phyloP scores from a whole-genome alignment of 2,888 invertebrate species.

The Pandemis heparana region DNA sequence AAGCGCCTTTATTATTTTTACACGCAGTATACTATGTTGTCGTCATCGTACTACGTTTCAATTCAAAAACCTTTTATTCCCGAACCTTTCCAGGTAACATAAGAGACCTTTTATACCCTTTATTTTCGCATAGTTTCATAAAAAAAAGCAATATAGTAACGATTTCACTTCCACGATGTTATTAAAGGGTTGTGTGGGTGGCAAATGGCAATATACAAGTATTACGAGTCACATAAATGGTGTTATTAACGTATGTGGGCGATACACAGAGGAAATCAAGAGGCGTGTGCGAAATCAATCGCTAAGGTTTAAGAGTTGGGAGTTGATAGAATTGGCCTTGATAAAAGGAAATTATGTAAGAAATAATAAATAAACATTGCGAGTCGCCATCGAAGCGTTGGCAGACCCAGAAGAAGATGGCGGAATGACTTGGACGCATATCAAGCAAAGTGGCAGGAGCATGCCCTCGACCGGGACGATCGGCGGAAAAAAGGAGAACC shows the following conservation, averaged over 20 bases:
- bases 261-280: slow-evolving; percentile 61
- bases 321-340: slow-evolving; percentile 31
- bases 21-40: too few relatives aligned
- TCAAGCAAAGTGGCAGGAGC: too few relatives aligned
- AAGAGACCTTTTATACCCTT: background rate
- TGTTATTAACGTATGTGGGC: slow-evolving; percentile 41
- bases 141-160: background rate
- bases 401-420: too few relatives aligned
- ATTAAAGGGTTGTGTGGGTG: background rate
- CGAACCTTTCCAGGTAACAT: background rate
- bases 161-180: background rate
- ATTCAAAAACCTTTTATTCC: background rate
- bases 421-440: too few relatives aligned
- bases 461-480: too few relatives aligned
- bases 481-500: too few relatives aligned
- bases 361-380: too few relatives aligned
- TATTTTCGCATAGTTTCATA: background rate
- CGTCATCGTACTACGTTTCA: background rate
- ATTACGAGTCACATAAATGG: slow-evolving; percentile 27
- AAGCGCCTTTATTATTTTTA: too few relatives aligned
- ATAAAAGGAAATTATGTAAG: background rate
- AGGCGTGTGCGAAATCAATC: slow-evolving; percentile 48
- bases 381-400: too few relatives aligned
- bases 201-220: slow-evolving; percentile 15
- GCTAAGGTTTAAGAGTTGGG: slow-evolving; percentile 36